These are phyloP conservation scores for Acleris emargana DNA, from an alignment of 2,888 invertebrate species.

Conservation along the genomic window DNA sequence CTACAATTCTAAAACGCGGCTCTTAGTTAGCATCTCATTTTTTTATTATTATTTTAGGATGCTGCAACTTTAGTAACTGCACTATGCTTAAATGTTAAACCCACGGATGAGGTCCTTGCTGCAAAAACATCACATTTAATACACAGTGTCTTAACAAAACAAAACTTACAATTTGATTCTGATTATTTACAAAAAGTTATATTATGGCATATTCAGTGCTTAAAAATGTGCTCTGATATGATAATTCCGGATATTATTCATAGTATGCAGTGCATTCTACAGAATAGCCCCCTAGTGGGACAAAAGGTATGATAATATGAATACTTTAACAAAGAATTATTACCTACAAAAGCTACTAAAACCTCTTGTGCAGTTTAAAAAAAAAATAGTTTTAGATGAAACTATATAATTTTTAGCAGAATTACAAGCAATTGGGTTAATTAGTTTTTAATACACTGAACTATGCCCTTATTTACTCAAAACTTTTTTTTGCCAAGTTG, in stretches of 20 bases:
- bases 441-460: no score
- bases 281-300: constrained; percentile 55
- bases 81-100: constrained; percentile 64
- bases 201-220: constrained; percentile 73
- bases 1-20: neutral
- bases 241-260: constrained; percentile 72
- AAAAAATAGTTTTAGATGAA: no score
- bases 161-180: constrained; percentile 71
- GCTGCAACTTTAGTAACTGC: constrained; percentile 60
- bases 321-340: neutral
- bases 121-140: constrained; percentile 84
- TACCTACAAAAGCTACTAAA: no score
- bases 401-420: no score
- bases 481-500: no score
- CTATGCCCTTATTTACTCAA: no score
- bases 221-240: constrained; percentile 67
- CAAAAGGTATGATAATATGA: constrained; percentile 52
- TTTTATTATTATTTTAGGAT: constrained; percentile 59
- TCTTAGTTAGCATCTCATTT: neutral
- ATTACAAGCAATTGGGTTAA: no score
- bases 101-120: constrained; percentile 79
- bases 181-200: constrained; percentile 63
- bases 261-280: constrained; percentile 70
- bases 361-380: no score
- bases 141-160: constrained; percentile 79